Percentiles rank a stretch among this genome's conserved stretches.
Evolutionary conservation across 2,797 vertebrate genomes (phyloP).

Genomic region (Serranus cabrilla): DNA sequence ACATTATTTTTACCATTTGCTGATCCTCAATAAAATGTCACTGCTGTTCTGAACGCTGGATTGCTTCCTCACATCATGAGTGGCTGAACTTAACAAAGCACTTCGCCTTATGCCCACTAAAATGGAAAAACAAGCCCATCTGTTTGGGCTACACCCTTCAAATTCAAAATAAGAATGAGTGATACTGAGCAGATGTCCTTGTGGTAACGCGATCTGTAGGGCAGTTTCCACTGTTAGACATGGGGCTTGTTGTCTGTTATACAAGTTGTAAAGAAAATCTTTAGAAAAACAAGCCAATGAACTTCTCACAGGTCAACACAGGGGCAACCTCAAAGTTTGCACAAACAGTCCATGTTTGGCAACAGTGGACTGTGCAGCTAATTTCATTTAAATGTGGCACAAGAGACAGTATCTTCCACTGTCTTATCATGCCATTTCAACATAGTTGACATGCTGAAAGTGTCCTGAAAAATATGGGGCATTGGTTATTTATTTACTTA

Average conservation of each 20-base stretch:
- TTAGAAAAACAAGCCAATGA: not conserved
- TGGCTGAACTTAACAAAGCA: conserved; percentile 7
- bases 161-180: conserved; percentile 27
- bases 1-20: not conserved
- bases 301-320: not conserved
- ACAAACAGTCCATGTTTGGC: conserved; percentile 25
- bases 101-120: not conserved
- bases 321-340: not conserved
- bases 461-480: conserved; percentile 1
- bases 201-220: conserved; percentile 18
- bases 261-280: not conserved
- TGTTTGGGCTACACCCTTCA: conserved; percentile 37
- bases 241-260: not conserved
- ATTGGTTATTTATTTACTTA: conserved; percentile 27
- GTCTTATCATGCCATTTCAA: not conserved
- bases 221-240: conserved; percentile 1
- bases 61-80: no score
- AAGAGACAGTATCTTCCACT: not conserved
- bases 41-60: not conserved
- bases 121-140: conserved; percentile 20
- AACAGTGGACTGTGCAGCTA: not conserved
- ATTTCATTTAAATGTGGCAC: conserved; percentile 13
- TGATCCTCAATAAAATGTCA: not conserved
- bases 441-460: not conserved
- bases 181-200: conserved; percentile 53